Evolutionary conservation across 2,888 invertebrate species (phyloP), one percentile per base, ranked within the genome.

Genomic region (Drosophila pseudotakahashii): DNA sequence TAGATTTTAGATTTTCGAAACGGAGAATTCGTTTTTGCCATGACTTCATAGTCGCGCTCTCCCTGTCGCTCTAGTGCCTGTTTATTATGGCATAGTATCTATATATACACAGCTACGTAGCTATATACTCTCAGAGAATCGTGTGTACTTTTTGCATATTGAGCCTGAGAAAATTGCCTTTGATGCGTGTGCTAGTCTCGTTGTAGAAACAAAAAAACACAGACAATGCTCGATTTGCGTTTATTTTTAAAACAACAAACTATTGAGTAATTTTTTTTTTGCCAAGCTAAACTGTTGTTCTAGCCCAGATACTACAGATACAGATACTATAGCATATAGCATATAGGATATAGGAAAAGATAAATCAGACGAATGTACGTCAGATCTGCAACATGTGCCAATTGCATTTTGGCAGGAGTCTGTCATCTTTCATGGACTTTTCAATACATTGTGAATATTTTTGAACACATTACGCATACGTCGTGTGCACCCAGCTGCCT

Each of bases 401-500:
- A 85, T 74, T 85, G 83, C 83, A 80, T 53, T 63, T 53, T 63
- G 72, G 39, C 73, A 62, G 61, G 41, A 54, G 52, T 66, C 55
- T 44, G 37, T 41, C 51, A 58, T 59, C 19, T 44, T 59, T 59
- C 37, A 61, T 68, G 26, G 51, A 42, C 61, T 44, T 41, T 60
- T 14, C 36, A 14, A 51, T 45, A 37, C 13, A 67, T 85, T 26
- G 2, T 7, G 30, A 7, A 30, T 30, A 85, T 88, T 88, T 88
- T 83, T 85, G 84, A 84, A 79, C 26, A 68, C 68, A 84, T 84
- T 88, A 88, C 84, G 79, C 68, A 88, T 84, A 85, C 84, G 88
- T 37, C 37, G 74, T 47, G 60, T 66, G 73, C 59, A 69, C 26
- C 63, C 77, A 77, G 61, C 78, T 58, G 77, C 73, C 48, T 62